phyloP scores from a whole-genome alignment of 2,888 invertebrate species.

The Amphipoea oculea region DNA sequence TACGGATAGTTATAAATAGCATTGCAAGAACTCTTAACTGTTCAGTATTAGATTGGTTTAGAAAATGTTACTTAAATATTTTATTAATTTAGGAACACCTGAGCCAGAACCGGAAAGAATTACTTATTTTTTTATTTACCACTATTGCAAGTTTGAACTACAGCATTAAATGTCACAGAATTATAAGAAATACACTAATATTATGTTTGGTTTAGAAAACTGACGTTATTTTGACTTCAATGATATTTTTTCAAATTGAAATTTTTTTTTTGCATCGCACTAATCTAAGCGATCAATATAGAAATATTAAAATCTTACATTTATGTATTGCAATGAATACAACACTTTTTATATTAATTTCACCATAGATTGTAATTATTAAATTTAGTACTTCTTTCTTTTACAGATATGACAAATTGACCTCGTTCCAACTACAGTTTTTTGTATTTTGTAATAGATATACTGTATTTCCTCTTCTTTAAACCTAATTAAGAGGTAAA shows the following conservation, averaged over 20 bases:
- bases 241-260: not conserved
- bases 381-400: not conserved
- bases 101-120: not conserved
- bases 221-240: not conserved
- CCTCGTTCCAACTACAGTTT: not conserved
- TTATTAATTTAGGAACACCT: not conserved
- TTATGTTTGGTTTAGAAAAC: not conserved
- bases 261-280: not conserved
- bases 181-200: not conserved
- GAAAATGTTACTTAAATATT: not conserved
- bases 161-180: not conserved
- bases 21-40: not conserved
- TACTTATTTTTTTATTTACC: constrained; percentile 3
- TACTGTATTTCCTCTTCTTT: not conserved
- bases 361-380: not conserved
- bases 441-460: constrained; percentile 6
- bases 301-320: constrained; percentile 9
- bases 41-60: not conserved
- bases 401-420: constrained; percentile 17
- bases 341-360: not conserved
- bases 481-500: constrained; percentile 3
- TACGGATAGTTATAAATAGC: not conserved
- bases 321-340: constrained; percentile 4
- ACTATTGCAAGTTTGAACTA: not conserved
- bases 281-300: not conserved